Evolutionary conservation across 2,113 vertebrate genomes (phyloP).

Genomic region (Corythornis vintsioides): DNA sequence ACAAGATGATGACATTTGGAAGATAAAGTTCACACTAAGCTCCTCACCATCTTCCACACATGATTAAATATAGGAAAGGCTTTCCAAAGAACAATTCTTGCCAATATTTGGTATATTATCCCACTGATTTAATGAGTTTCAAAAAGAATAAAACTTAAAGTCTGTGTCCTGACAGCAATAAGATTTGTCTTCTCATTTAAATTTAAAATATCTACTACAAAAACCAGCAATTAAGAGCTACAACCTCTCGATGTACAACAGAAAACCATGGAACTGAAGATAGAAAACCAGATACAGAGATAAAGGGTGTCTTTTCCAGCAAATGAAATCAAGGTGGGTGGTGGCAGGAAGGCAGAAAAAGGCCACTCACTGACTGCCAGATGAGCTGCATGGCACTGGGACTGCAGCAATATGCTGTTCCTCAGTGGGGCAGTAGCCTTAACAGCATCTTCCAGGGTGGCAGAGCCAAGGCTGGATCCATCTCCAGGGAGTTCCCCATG

Average conservation of each 20-base stretch:
- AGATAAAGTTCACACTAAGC: not conserved
- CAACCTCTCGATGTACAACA: not conserved
- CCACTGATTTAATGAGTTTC: not conserved
- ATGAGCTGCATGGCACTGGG: accelerated
- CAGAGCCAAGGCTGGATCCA: not conserved
- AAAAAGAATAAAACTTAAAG: not conserved
- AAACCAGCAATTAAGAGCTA: not conserved
- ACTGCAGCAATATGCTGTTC: not conserved
- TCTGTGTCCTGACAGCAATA: not conserved
- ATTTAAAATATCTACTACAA: not conserved
- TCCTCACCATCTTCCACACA: not conserved
- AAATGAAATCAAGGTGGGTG: not conserved
- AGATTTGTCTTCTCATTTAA: not conserved
- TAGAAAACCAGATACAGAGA: not conserved
- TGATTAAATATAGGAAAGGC: not conserved
- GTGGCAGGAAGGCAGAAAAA: not conserved
- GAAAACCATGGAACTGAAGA: not conserved
- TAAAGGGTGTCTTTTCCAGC: not conserved
- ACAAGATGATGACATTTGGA: not conserved
- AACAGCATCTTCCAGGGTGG: too few relatives aligned
- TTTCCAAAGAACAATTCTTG: not conserved
- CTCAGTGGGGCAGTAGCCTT: not conserved
- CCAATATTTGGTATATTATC: not conserved
- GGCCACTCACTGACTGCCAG: accelerated
- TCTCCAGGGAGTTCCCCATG: accelerated